Conservation (phyloP, 2,888 invertebrate genomes). For the Pimpla rufipes region DNA sequence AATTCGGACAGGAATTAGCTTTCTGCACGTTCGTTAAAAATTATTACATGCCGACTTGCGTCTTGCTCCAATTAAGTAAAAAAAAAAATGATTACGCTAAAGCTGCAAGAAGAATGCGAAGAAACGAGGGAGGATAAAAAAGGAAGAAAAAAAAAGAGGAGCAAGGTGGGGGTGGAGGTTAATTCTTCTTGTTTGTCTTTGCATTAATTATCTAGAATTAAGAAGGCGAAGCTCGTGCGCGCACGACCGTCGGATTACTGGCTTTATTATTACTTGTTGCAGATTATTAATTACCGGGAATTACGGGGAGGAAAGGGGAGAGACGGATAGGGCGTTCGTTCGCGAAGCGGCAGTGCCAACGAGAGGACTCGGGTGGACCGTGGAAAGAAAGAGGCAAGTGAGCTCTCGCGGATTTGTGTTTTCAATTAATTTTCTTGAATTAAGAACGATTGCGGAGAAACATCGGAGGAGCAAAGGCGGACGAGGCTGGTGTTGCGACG, state of each 20-base stretch:
- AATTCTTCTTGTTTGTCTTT: conserved; percentile 85
- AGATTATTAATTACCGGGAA: conserved; percentile 85
- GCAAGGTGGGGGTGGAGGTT: conserved; percentile 66
- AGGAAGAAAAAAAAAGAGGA: conserved; percentile 65
- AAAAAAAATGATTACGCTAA: conserved; percentile 11
- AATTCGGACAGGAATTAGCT: neutral
- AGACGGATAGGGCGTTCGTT: conserved; percentile 46
- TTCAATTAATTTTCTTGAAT: conserved; percentile 83
- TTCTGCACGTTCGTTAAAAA: neutral
- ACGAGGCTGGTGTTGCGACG: conserved; percentile 31
- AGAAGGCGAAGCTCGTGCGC: conserved; percentile 77
- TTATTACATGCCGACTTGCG: neutral
- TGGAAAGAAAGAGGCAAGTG: conserved; percentile 72
- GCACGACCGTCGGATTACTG: conserved; percentile 82
- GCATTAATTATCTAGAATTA: conserved; percentile 85
- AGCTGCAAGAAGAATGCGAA: conserved; percentile 5
- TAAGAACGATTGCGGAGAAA: conserved; percentile 78
- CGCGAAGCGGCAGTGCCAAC: conserved; percentile 20
- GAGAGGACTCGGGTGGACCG: conserved; percentile 68
- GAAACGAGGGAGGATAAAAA: conserved; percentile 9
- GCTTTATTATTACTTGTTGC: conserved; percentile 85
- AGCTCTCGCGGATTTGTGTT: conserved; percentile 79
- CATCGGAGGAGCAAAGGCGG: neutral
- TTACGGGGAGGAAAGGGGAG: conserved; percentile 72
- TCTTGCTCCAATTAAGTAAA: conserved; percentile 29